These are phyloP conservation scores for Chrysocyon brachyurus DNA, from an alignment of 2,797 vertebrate species.

Conservation along the genomic window DNA sequence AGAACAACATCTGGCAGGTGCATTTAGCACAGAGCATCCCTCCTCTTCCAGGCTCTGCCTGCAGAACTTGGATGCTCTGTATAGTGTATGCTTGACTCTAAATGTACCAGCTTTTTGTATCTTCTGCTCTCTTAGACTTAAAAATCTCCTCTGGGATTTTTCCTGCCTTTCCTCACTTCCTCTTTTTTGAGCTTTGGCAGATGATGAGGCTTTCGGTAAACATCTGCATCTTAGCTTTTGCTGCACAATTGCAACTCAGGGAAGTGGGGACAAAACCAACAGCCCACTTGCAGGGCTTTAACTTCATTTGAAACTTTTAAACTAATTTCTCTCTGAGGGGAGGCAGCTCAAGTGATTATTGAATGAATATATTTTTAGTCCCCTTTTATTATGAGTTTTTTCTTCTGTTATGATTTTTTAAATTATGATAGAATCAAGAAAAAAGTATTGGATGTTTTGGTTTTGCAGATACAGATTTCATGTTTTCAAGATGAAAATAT, in stretches of 20 bases:
- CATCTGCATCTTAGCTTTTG: neutral
- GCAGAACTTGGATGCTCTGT: neutral
- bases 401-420: neutral
- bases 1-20: no score
- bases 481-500: neutral
- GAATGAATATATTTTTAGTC: neutral
- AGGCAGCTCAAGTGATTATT: neutral
- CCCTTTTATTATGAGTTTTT: neutral
- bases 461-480: neutral
- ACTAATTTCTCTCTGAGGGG: neutral
- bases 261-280: neutral
- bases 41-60: neutral
- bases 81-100: neutral
- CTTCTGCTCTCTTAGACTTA: no score
- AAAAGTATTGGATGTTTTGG: neutral
- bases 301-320: neutral
- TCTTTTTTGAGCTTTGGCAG: neutral
- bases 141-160: neutral
- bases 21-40: fast-evolving
- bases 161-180: neutral
- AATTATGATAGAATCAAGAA: neutral
- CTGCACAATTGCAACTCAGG: neutral
- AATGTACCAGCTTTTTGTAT: neutral
- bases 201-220: neutral
- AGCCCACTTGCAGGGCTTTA: neutral